Evolutionary conservation across 1,140 invertebrate genomes (phyloP).

Genomic region (Drosophila nigrodunni): DNA sequence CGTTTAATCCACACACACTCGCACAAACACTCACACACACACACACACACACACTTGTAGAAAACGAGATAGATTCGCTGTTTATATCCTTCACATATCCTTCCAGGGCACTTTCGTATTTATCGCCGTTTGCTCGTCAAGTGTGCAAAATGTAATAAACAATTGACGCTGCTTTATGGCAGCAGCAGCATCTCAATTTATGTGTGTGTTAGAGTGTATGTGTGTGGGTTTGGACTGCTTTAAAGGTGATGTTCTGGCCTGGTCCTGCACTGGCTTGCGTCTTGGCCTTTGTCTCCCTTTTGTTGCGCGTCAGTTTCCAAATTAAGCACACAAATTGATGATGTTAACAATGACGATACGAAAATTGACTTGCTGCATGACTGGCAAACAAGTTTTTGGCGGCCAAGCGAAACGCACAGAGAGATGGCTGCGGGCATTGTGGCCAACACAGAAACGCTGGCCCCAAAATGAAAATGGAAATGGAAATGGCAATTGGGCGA

Average conservation of each 20-base stretch:
- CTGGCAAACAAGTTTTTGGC: constrained; percentile 73
- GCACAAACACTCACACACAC: constrained; percentile 10
- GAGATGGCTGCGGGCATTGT: constrained; percentile 24
- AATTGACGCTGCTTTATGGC: constrained; percentile 73
- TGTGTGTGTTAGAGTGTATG: constrained; percentile 3
- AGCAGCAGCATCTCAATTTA: constrained; percentile 78
- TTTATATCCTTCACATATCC: constrained; percentile 26
- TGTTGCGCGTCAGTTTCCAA: constrained; percentile 82
- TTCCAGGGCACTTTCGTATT: constrained; percentile 55
- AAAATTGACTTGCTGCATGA: constrained; percentile 73
- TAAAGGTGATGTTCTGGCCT: constrained; percentile 54
- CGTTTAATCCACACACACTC: constrained; percentile 28
- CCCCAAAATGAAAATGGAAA: constrained; percentile 60
- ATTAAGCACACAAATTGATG: constrained; percentile 83
- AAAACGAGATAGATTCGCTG: neutral
- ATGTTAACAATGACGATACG: constrained; percentile 82
- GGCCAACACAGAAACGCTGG: constrained; percentile 20
- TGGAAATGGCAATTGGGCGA: constrained; percentile 48
- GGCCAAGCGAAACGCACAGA: constrained; percentile 59
- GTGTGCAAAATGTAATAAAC: constrained; percentile 81
- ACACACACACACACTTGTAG: neutral
- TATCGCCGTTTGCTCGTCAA: constrained; percentile 71
- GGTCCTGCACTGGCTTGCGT: constrained; percentile 3
- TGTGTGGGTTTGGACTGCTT: constrained; percentile 45
- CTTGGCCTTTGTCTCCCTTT: constrained; percentile 58